Evolutionary conservation across 2,113 vertebrate species (phyloP).

Genomic region (Poeciliopsis turrubarensis): DNA sequence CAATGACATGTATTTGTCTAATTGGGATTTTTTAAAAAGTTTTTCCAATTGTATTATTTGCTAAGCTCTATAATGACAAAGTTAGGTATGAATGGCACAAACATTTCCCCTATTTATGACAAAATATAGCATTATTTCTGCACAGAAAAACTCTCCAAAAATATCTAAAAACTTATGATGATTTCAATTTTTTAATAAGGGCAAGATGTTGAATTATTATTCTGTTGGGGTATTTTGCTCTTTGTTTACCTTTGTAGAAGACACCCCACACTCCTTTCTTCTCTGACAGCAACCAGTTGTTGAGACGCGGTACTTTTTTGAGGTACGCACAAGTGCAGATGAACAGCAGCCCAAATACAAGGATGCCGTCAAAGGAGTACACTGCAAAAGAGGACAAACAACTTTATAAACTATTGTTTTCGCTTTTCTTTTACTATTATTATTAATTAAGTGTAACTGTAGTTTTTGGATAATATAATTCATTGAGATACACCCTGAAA

Average conservation of each 20-base stretch:
- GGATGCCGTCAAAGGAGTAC: conserved; percentile 91
- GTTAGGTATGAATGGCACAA: background rate
- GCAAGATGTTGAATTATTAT: background rate
- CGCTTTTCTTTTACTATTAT: no score
- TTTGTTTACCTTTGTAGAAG: conserved; percentile 90
- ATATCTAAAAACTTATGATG: background rate
- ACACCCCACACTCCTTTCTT: conserved; percentile 96
- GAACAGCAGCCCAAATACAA: conserved; percentile 93
- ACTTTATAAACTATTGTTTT: no score
- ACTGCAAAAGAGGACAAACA: conserved; percentile 68
- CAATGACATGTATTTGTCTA: background rate
- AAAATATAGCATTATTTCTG: no score
- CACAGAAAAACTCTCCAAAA: background rate
- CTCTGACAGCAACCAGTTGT: conserved; percentile 91
- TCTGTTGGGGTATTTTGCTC: background rate
- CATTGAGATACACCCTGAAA: background rate
- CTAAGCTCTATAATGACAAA: background rate
- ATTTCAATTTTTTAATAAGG: background rate
- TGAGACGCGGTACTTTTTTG: conserved; percentile 93
- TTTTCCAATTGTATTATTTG: background rate
- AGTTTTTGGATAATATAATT: background rate
- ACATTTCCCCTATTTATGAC: no score
- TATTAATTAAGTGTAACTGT: no score
- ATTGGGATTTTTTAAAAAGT: background rate
- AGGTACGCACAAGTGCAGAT: conserved; percentile 96